Evolutionary conservation across 92 coral and sea anemone genomes (phyloP).

Genomic region (Chrysogorgia sp.): DNA sequence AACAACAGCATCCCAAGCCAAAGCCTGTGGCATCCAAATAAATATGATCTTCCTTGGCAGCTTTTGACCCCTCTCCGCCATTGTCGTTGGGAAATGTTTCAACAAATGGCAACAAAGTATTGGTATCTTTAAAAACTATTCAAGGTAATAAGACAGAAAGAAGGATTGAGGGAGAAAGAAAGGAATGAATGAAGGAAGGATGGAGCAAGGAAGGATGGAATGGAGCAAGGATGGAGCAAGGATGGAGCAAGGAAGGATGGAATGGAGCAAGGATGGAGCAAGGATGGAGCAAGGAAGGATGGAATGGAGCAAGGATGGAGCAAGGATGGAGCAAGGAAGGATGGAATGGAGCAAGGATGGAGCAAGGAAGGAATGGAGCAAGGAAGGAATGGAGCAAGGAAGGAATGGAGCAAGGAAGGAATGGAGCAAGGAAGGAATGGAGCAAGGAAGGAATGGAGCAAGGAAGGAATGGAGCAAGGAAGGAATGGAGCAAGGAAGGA

Average conservation of each 20-base stretch:
- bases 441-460: too few relatives aligned
- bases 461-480: too few relatives aligned
- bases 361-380: not conserved
- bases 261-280: not conserved
- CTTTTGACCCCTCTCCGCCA: slow-evolving; percentile 89
- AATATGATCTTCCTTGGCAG: slow-evolving; percentile 89
- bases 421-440: not conserved
- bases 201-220: not conserved
- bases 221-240: not conserved
- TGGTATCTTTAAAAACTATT: slow-evolving; percentile 85
- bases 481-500: too few relatives aligned
- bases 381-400: not conserved
- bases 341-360: too few relatives aligned
- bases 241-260: not conserved
- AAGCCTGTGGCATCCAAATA: slow-evolving; percentile 98
- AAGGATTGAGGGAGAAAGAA: not conserved
- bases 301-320: too few relatives aligned
- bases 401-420: too few relatives aligned
- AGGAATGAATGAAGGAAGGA: not conserved
- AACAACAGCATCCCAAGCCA: slow-evolving; percentile 94
- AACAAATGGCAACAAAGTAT: slow-evolving; percentile 91
- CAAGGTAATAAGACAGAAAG: not conserved
- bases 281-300: too few relatives aligned
- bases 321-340: too few relatives aligned
- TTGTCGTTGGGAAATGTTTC: slow-evolving; percentile 83